Evolutionary conservation across 1,140 invertebrate genomes (phyloP), one percentile per base, ranked within the genome.

Genomic region (Ips typographus): DNA sequence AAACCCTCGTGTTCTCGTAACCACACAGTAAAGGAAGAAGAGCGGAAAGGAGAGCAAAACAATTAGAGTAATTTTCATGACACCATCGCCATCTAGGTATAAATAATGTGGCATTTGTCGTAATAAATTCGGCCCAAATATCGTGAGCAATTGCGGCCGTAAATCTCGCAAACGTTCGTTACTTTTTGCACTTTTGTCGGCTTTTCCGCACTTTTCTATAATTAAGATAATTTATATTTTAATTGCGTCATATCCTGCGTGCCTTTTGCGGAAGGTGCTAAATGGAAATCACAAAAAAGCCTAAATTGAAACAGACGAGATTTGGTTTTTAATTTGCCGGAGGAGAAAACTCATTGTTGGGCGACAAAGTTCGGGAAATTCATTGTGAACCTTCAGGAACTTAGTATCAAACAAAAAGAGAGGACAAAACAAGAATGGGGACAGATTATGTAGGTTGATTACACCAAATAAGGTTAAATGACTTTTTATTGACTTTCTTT

Each of bases 51-150:
- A 64, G 49, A 64, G 38, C 38, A 65, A 65, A 65, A 65, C 63
- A 56, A 65, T 65, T 65, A 65, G 63, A 40, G 63, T 65, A 65
- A 65, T 65, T 65, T 56, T 65, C 63, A 57, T 65, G 63, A 57
- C 63, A 65, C 63, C 40, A 42, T 6, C 42, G 63, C 63, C 63
- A 65, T 56, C 52, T 57, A 65, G 63, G 41, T 56, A 65, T 65
- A 65, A 65, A 65, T 65, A 65, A 65, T 65, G 63, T 56, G 63
- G 40, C 63, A 40, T 65, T 57, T 65, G 52, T 65, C 63, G 53
- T 57, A 56, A 65, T 65, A 65, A 65, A 65, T 65, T 65, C 44
- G 4, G 43, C 8, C 58, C n/a, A 61, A 4, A 43, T 49, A 49
- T 49, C 44, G 44, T 49, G 44, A 49, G 22, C 7, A 49, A 49